Evolutionary conservation across 2,888 invertebrate species (phyloP).

Genomic region (Dicyrtoma fusca): DNA sequence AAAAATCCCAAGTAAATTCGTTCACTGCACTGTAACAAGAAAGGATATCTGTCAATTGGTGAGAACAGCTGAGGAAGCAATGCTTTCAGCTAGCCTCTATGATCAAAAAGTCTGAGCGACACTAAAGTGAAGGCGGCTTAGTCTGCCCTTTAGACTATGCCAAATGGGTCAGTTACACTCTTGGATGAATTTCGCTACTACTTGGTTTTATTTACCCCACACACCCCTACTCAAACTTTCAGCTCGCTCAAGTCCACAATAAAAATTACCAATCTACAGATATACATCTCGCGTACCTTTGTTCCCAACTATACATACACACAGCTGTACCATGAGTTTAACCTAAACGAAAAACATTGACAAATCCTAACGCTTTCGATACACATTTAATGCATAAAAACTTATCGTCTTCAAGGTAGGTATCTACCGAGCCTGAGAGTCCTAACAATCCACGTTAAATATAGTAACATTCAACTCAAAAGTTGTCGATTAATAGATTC

Average conservation of each 20-base stretch:
- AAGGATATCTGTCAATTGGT: background rate
- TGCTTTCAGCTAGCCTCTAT: constrained; percentile 18
- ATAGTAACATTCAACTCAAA: background rate
- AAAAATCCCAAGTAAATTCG: no score
- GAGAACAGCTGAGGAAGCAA: background rate
- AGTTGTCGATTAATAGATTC: constrained; percentile 31
- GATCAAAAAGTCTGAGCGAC: constrained; percentile 37
- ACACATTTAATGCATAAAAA: no score
- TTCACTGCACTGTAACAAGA: no score
- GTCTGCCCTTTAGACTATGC: constrained; percentile 33
- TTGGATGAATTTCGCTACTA: constrained; percentile 41
- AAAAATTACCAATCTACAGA: background rate
- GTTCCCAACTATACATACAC: background rate
- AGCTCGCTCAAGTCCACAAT: constrained; percentile 4
- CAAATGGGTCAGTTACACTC: constrained; percentile 48
- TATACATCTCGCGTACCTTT: constrained; percentile 17
- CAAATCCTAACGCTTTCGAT: no score
- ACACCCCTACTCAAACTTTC: constrained; percentile 26
- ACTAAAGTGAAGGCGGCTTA: constrained; percentile 39
- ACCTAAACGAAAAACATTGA: no score
- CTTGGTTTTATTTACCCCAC: constrained; percentile 9
- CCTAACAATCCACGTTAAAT: no score
- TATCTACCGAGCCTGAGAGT: no score
- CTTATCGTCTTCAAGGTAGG: no score
- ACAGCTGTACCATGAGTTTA: no score